Evolutionary conservation across 2,888 invertebrate species (phyloP).

Genomic region (Norana najaformis): DNA sequence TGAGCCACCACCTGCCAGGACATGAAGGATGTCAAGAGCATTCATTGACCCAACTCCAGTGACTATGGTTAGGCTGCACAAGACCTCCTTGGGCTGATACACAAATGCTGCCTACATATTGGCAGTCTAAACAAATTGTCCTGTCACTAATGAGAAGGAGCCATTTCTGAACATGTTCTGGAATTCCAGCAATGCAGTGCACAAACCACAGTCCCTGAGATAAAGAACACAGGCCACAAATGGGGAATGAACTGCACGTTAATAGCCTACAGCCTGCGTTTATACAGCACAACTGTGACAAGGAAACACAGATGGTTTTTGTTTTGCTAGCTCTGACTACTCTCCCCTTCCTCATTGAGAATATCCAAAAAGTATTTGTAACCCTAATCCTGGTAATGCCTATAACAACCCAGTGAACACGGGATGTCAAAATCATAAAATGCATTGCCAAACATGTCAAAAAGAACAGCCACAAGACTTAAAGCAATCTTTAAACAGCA

Average conservation of each 20-base stretch:
- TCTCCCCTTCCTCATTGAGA: not conserved
- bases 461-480: not conserved
- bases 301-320: not conserved
- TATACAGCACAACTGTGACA: not conserved
- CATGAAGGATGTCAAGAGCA: constrained; percentile 13
- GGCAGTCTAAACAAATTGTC: constrained; percentile 1
- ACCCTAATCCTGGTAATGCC: not conserved
- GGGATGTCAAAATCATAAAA: not conserved
- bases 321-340: not conserved
- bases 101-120: not conserved
- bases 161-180: not conserved
- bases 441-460: not conserved
- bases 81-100: constrained; percentile 1
- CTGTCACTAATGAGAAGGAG: not conserved
- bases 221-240: constrained; percentile 13
- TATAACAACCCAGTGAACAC: not conserved
- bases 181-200: not conserved
- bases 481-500: not conserved
- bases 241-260: not conserved
- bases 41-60: not conserved
- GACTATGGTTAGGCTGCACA: constrained; percentile 4
- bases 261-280: not conserved
- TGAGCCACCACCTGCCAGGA: not conserved
- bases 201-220: not conserved
- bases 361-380: not conserved